These are phyloP conservation scores for Phengaris alcon DNA, from an alignment of 2,888 invertebrate species.

Conservation along the genomic window DNA sequence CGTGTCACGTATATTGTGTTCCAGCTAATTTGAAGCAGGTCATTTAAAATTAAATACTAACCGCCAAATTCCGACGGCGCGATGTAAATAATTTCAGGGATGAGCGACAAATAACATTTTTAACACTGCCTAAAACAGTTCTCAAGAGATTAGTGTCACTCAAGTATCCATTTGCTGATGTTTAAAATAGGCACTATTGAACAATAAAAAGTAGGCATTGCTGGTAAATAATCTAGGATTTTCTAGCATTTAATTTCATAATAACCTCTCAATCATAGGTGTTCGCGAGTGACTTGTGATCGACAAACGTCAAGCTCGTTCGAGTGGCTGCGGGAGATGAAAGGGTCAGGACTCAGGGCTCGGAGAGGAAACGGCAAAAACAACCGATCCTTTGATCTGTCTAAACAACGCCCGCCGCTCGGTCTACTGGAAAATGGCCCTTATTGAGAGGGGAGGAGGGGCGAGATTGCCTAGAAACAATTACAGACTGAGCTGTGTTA, in stretches of 20 bases:
- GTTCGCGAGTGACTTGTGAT: neutral
- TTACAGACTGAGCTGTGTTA: conserved; percentile 32
- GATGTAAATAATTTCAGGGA: too few species aligned
- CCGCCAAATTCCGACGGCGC: too few species aligned
- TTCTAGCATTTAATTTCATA: conserved; percentile 11
- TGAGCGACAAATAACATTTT: too few species aligned
- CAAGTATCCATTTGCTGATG: too few species aligned
- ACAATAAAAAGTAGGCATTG: too few species aligned
- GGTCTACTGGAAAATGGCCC: conserved; percentile 5
- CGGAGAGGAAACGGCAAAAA: conserved; percentile 64
- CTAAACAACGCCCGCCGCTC: conserved; percentile 33
- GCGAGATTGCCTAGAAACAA: conserved; percentile 33
- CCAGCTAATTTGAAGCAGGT: too few species aligned
- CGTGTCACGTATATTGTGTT: conserved; percentile 31
- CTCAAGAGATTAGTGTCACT: too few species aligned
- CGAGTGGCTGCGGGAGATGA: conserved; percentile 29
- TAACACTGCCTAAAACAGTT: too few species aligned
- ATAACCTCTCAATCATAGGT: conserved; percentile 15
- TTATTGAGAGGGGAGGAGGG: conserved; percentile 18
- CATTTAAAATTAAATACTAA: neutral
- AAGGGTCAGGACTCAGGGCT: conserved; percentile 31
- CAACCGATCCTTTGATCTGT: conserved; percentile 65
- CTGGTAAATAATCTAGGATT: neutral
- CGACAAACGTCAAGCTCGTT: conserved; percentile 11
- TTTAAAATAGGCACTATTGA: too few species aligned